Percentiles rank a stretch among this genome's conserved stretches.
Evolutionary conservation across 2,113 vertebrate species (phyloP).

Genomic region (Oxygymnocypris stewartii): DNA sequence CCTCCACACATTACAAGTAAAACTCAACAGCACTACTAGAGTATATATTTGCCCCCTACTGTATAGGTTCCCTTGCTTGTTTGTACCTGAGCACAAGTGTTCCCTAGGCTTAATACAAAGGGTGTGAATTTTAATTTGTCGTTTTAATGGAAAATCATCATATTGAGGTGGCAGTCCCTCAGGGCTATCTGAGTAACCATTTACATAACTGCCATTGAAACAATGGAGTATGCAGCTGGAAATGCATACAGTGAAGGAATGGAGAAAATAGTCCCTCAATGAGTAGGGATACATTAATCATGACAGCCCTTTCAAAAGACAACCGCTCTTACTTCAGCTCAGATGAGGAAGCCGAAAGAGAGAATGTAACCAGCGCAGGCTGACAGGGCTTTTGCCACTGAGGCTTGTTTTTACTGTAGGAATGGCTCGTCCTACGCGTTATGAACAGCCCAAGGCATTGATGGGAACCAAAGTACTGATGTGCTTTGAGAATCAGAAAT

Average conservation of each 20-base stretch:
- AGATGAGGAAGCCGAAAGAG: slow-evolving; percentile 35
- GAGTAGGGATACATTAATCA: slow-evolving; percentile 71
- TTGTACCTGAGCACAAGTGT: slow-evolving; percentile 48
- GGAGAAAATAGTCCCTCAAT: slow-evolving; percentile 54
- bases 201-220: slow-evolving; percentile 63
- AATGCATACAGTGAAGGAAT: slow-evolving; percentile 45
- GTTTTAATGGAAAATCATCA: slow-evolving; percentile 67
- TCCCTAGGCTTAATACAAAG: slow-evolving; percentile 54
- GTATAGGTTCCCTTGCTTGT: slow-evolving; percentile 43
- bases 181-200: slow-evolving; percentile 60
- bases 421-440: slow-evolving; percentile 53
- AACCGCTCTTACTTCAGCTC: slow-evolving; percentile 63
- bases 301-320: slow-evolving; percentile 71
- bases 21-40: background rate
- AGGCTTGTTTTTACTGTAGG: too few species aligned
- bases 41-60: background rate
- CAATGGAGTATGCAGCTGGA: slow-evolving; percentile 47
- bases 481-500: slow-evolving; percentile 48
- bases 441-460: slow-evolving; percentile 54
- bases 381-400: slow-evolving; percentile 51
- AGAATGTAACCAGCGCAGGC: slow-evolving; percentile 25
- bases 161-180: slow-evolving; percentile 67
- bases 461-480: slow-evolving; percentile 48
- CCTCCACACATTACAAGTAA: background rate
- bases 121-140: slow-evolving; percentile 70